Percentiles rank a stretch among this genome's conserved stretches.
Conservation (phyloP, 2,888 invertebrate species). For the Platerodrilus igneus region DNA sequence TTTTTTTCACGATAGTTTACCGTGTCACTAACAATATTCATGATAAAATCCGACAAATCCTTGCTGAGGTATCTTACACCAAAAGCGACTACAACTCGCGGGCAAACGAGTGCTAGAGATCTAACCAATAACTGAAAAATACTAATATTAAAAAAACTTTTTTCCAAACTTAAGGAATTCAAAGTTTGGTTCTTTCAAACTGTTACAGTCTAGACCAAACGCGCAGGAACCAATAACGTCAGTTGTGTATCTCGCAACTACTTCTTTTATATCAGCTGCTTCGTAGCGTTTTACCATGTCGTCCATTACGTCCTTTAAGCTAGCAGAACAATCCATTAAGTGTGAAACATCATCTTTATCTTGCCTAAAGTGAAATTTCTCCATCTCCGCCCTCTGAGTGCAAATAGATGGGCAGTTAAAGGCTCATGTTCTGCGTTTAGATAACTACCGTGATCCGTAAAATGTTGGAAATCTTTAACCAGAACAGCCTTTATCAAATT, state of each 20-base stretch:
- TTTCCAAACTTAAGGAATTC: slow-evolving; percentile 44
- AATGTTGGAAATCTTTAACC: slow-evolving; percentile 41
- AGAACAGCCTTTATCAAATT: slow-evolving; percentile 39
- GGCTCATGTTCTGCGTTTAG: slow-evolving; percentile 37
- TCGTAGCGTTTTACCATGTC: slow-evolving; percentile 4
- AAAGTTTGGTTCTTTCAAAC: slow-evolving; percentile 51
- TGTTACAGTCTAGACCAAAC: slow-evolving; percentile 57
- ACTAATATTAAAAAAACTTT: slow-evolving; percentile 16
- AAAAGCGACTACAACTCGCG: slow-evolving; percentile 25
- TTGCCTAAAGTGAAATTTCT: no score
- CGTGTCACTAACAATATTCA: slow-evolving; percentile 44
- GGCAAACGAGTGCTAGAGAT: slow-evolving; percentile 18
- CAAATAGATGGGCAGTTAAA: slow-evolving; percentile 34
- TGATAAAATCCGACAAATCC: slow-evolving; percentile 45
- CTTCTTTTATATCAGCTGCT: slow-evolving; percentile 39
- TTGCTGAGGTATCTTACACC: slow-evolving; percentile 26
- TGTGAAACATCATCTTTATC: no score
- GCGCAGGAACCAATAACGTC: slow-evolving; percentile 57
- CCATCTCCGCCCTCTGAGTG: slow-evolving; percentile 43
- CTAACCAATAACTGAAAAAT: slow-evolving; percentile 13
- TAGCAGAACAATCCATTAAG: slow-evolving; percentile 14
- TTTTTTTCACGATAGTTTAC: slow-evolving; percentile 46
- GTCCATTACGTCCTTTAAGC: slow-evolving; percentile 14
- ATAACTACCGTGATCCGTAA: slow-evolving; percentile 37
- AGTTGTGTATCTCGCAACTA: slow-evolving; percentile 53